Base-by-base conservation (phyloP, 2,888 invertebrate species). In the Macropis europaea region DNA sequence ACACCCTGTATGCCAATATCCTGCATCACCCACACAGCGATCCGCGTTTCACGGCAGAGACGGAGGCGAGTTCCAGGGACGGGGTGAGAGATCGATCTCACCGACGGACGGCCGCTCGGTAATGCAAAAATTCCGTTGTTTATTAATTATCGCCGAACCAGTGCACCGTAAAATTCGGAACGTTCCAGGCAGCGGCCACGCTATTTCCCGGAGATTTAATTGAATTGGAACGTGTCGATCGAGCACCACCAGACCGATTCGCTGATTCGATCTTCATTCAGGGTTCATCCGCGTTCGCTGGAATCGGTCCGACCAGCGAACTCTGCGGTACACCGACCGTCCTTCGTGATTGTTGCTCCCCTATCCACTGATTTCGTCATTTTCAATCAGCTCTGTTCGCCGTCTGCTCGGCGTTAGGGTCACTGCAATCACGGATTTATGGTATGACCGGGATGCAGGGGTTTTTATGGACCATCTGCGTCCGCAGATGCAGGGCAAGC, bases 151-250 rank as follows among this genome's bases (percentile, higher is more conserved):
- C 50, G 30, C 9, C 7, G 36, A 60, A 62, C 54, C 66, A 32
- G 6, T 43, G 47, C 32, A 4, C 53, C 45, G 34, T 38, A 15
- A 75, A 62, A 50, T 42, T 40, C 28, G 19, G 17, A 15, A 47
- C 59, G 34, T 45, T 62, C 28, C 30, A 32, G 40, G 9, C 52
- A 13, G 38, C 45, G 60, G 36, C 17, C 38, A 34, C 24, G 34
- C 47, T 67, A 75, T 71, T 60, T 60, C 36, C 32, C 62, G 17
- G 61, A 43, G 64, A 57, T 57, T 76, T 76, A 76, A 76, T 53
- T 56, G 62, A 62, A 62, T 59, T 57, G 61, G 38, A 52, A 59
- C 43, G 52, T 40, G 47, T n/a, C 43, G 64, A 13, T 47, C 50
- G 56, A 67, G 7, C 60, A 47, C 36, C 32, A 11, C 28, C 52